A percentile compares a stretch with the other conserved stretches of the same genome.
Conservation (phyloP, 2,113 vertebrate species). For the Mirza zaza region DNA sequence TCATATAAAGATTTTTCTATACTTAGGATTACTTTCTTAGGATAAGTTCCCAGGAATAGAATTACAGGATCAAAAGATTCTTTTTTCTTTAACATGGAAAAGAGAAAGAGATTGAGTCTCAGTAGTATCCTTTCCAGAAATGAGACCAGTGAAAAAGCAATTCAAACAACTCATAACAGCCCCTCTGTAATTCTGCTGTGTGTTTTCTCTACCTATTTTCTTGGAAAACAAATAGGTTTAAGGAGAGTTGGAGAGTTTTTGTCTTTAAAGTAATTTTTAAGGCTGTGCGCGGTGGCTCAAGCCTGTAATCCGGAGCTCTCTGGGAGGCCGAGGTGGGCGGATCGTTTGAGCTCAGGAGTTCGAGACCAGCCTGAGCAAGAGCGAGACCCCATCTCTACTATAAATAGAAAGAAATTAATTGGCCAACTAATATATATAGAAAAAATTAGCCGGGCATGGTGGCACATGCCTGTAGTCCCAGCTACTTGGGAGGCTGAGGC, state of each 20-base stretch:
- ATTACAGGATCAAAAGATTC: background rate
- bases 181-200: background rate
- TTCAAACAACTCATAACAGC: background rate
- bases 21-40: slow-evolving; percentile 1
- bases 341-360: too few species aligned
- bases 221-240: background rate
- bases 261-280: background rate
- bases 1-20: background rate
- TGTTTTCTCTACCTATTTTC: background rate
- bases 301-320: too few species aligned
- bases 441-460: too few species aligned
- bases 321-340: too few species aligned
- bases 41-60: background rate
- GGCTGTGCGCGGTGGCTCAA: too few species aligned
- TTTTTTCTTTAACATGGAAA: background rate
- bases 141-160: background rate
- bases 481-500: too few species aligned
- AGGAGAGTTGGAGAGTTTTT: background rate
- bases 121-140: background rate
- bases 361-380: too few species aligned
- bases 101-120: background rate
- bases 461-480: too few species aligned
- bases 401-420: too few species aligned
- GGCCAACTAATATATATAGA: too few species aligned
- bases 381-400: too few species aligned